Evolutionary conservation across 2,113 vertebrate species (phyloP).

Genomic region (Dolichallabes microphthalmus): DNA sequence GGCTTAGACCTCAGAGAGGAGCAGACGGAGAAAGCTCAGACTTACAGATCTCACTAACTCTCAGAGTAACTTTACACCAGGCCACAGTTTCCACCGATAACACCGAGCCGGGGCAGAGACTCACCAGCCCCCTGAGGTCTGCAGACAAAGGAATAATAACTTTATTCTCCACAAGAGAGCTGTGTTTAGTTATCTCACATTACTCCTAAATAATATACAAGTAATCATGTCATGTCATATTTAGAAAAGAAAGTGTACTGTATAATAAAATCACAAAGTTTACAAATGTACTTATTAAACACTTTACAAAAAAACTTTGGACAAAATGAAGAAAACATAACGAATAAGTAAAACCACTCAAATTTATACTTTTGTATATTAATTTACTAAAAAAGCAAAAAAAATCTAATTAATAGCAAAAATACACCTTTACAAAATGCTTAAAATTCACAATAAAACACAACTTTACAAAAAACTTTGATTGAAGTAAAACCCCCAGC

Average conservation of each 20-base stretch:
- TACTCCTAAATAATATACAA: not conserved
- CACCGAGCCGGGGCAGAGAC: not conserved
- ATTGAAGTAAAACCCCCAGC: not conserved
- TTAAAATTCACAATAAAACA: not conserved
- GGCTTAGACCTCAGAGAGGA: not conserved
- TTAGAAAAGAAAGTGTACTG: not conserved
- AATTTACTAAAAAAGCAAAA: not conserved
- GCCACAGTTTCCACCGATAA: conserved; percentile 22
- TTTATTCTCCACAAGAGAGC: too few species aligned
- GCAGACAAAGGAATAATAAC: conserved; percentile 41
- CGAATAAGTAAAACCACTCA: not conserved
- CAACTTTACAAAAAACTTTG: not conserved
- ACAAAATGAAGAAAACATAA: too few species aligned
- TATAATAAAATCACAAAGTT: not conserved
- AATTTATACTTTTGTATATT: not conserved
- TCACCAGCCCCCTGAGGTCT: not conserved
- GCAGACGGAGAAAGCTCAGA: conserved; percentile 10
- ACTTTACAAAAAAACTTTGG: too few species aligned
- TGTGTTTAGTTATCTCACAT: not conserved
- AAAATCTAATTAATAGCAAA: not conserved
- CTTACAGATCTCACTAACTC: not conserved
- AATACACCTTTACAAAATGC: not conserved
- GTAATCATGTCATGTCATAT: not conserved
- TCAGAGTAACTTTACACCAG: conserved; percentile 16
- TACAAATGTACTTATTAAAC: too few species aligned